Evolutionary conservation across 2,113 vertebrate species (phyloP), one percentile per base, ranked within the genome.

Genomic region (Ivindomyrus marchei): DNA sequence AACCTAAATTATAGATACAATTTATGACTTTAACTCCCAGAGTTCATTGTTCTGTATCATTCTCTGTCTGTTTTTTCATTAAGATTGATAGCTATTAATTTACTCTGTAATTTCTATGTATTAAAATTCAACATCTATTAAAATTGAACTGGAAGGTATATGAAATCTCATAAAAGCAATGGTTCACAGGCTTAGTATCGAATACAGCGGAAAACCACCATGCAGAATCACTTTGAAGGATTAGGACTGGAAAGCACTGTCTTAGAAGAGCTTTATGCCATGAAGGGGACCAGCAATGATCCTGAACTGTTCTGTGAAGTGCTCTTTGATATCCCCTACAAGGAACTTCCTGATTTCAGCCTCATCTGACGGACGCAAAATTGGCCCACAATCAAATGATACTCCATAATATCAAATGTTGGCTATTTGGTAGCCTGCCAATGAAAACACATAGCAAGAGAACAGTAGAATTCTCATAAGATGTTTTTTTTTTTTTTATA

Each of bases 11-110:
- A 80, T 80, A 80, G 36, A 39, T 80, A 42, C 36, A 42, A 42
- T 36, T 19, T 42, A 42, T 39, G 31, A 80, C 17, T 80, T 36
- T 39, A 80, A 80, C 36, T 80, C 74, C 74, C 36, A 80, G 36
- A 77, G 15, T 80, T 80, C 74, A 80, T 80, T 80, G 74, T 80
- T 80, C 36, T 80, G 4, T 80, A 42, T 80, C 17, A 2, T 19
- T 80, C 70, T 77, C 13, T 42, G 15, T 77, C 31, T 36, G 13
- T 80, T 80, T 42, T 39, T 39, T 80, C 74, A 80, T 42, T 80
- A 80, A 42, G 74, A 80, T 80, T 80, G 74, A 36, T 80, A 80
- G 74, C 31, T 42, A 80, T 80, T 80, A 80, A 80, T 80, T 80
- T 39, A 80, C 36, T 80, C 74, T 42, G 36, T 80, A 80, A 80